Evolutionary conservation across 1,140 invertebrate species (phyloP).

Genomic region (Orius laevigatus): DNA sequence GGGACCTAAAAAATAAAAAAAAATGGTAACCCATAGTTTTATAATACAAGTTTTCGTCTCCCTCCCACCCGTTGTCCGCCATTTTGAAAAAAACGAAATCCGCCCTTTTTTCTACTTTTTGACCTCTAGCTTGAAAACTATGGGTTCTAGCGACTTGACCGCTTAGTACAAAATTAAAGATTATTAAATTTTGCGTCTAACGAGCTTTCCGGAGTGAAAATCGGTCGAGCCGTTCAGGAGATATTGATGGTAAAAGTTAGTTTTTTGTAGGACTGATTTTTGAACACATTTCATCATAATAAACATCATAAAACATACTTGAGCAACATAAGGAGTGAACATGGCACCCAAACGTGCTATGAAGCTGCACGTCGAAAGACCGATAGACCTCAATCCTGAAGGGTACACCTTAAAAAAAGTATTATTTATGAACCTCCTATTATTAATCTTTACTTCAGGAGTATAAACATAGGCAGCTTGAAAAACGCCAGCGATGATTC

Average conservation of each 20-base stretch:
- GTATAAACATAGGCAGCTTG: constrained; percentile 93
- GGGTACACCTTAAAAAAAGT: constrained; percentile 51
- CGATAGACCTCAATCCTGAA: constrained; percentile 70
- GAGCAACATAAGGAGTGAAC: constrained; percentile 82
- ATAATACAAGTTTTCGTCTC: too few relatives aligned
- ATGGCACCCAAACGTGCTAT: constrained; percentile 85
- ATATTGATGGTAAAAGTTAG: too few relatives aligned
- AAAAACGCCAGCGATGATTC: constrained; percentile 84
- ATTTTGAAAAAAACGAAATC: too few relatives aligned
- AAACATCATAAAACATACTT: constrained; percentile 36
- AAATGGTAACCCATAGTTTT: background rate
- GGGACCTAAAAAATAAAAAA: constrained; percentile 32
- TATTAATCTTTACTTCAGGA: constrained; percentile 50
- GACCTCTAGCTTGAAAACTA: too few relatives aligned
- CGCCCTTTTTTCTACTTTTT: too few relatives aligned
- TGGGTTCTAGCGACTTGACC: too few relatives aligned
- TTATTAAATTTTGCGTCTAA: too few relatives aligned
- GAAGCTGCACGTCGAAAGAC: constrained; percentile 74
- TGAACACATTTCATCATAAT: constrained; percentile 4
- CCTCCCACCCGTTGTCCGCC: too few relatives aligned
- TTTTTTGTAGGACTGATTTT: background rate
- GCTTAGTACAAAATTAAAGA: too few relatives aligned
- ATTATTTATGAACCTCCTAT: constrained; percentile 1
- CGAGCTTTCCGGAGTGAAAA: too few relatives aligned
- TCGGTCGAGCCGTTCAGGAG: too few relatives aligned